A percentile compares a stretch with the other conserved stretches of the same genome.
Conservation (phyloP, 1,140 invertebrate genomes). For the Psix sp. region DNA sequence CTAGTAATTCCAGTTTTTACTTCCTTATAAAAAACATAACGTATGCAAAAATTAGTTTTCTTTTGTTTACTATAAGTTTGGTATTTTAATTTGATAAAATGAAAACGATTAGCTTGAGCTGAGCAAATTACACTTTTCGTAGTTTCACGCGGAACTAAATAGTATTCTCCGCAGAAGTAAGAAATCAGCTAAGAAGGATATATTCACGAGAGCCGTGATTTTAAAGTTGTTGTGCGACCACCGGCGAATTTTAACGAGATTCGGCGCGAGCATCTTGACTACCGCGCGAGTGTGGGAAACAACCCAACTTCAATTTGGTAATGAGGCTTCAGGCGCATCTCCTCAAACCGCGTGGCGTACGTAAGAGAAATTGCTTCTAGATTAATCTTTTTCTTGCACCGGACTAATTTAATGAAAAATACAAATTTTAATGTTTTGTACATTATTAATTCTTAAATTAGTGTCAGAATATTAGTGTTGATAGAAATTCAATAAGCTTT, state of each 20-base stretch:
- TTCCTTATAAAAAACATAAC: too few relatives aligned
- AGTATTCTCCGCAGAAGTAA: conserved; percentile 40
- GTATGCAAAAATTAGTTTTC: too few relatives aligned
- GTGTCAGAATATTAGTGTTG: conserved; percentile 1
- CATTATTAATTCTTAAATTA: conserved; percentile 4
- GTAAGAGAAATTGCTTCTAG: conserved; percentile 18
- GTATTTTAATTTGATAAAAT: too few relatives aligned
- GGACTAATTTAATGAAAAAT: neutral
- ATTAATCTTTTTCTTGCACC: conserved; percentile 4
- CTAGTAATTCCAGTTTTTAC: too few relatives aligned
- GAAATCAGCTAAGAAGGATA: conserved; percentile 27
- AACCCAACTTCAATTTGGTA: conserved; percentile 46
- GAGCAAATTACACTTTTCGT: conserved; percentile 22
- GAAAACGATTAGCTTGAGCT: conserved; percentile 3
- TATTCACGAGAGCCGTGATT: conserved; percentile 44
- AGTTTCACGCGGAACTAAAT: conserved; percentile 29
- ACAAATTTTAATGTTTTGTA: too few relatives aligned
- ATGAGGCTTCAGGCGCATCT: conserved; percentile 54
- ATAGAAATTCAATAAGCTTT: too few relatives aligned
- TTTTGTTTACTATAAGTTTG: too few relatives aligned
- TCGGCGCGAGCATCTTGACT: conserved; percentile 50
- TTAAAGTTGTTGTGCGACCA: conserved; percentile 47
- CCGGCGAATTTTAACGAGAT: conserved; percentile 61
- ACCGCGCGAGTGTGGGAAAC: conserved; percentile 59
- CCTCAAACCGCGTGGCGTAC: conserved; percentile 34